A percentile compares a stretch with the other conserved stretches of the same genome.
These are phyloP conservation scores for Chlorodrepanis virens DNA, from an alignment of 2,113 vertebrate species.

Conservation along the genomic window DNA sequence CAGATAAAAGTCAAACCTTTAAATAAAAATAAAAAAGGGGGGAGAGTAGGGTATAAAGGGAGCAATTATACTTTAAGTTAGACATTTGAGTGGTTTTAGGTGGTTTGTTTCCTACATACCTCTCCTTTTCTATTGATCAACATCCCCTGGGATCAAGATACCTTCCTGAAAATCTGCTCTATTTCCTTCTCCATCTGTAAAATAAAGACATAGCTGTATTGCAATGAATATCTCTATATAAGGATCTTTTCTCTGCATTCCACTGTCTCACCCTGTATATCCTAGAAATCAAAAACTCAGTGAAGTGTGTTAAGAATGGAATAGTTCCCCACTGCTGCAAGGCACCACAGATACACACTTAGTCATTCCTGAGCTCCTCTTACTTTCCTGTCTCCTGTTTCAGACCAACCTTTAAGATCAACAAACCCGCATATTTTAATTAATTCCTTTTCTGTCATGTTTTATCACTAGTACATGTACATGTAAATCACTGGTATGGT, in stretches of 20 bases:
- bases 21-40: not conserved
- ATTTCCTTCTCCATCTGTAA: not conserved
- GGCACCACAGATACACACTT: not conserved
- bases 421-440: not conserved
- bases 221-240: not conserved
- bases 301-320: conserved; percentile 20
- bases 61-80: not conserved
- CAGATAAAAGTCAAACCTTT: not conserved
- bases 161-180: not conserved
- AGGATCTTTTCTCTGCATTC: conserved; percentile 12
- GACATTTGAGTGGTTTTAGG: not conserved
- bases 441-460: not conserved
- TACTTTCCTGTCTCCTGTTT: not conserved
- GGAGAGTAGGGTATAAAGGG: not conserved
- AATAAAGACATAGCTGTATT: not conserved
- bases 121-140: not conserved
- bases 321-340: not conserved
- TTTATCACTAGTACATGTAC: not conserved
- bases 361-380: not conserved
- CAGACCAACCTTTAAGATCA: not conserved
- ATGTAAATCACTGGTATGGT: not conserved
- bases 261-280: not conserved
- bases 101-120: not conserved
- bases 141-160: not conserved
- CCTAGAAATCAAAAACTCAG: not conserved